Percentiles rank a stretch among this genome's conserved stretches.
Evolutionary conservation across 2,797 vertebrate species (phyloP).

Genomic region (Leptodactylus fallax): DNA sequence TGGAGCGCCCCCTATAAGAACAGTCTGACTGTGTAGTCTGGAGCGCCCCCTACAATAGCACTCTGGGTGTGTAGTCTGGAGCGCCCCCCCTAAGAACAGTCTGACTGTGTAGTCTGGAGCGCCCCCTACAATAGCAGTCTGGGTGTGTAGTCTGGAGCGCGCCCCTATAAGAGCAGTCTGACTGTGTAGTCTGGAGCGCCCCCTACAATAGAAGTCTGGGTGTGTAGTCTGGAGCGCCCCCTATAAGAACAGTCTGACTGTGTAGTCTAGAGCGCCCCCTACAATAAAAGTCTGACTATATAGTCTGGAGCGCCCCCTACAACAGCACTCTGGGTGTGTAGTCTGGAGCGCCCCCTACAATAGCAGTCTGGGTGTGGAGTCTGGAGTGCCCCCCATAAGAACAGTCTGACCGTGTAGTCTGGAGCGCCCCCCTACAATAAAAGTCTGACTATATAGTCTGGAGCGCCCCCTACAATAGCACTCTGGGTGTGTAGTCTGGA

Average conservation of each 20-base stretch:
- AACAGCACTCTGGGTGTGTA: not conserved
- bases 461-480: too few species aligned
- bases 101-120: too few species aligned
- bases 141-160: not conserved
- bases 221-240: not conserved
- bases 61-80: not conserved
- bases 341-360: too few species aligned
- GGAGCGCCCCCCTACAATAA: too few species aligned
- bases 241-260: not conserved
- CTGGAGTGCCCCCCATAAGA: not conserved
- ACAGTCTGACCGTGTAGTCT: not conserved
- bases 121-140: not conserved
- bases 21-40: not conserved
- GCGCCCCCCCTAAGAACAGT: too few species aligned
- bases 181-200: not conserved
- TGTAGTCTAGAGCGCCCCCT: not conserved
- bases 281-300: not conserved
- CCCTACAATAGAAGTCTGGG: too few species aligned
- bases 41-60: not conserved
- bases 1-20: not conserved
- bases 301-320: not conserved
- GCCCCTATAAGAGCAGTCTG: not conserved
- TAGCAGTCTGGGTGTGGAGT: not conserved
- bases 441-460: too few species aligned
- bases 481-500: too few species aligned